Percentiles rank a stretch among this genome's conserved stretches.
phyloP scores from a whole-genome alignment of 1,140 invertebrate genomes.

The Pogonus chalceus region DNA sequence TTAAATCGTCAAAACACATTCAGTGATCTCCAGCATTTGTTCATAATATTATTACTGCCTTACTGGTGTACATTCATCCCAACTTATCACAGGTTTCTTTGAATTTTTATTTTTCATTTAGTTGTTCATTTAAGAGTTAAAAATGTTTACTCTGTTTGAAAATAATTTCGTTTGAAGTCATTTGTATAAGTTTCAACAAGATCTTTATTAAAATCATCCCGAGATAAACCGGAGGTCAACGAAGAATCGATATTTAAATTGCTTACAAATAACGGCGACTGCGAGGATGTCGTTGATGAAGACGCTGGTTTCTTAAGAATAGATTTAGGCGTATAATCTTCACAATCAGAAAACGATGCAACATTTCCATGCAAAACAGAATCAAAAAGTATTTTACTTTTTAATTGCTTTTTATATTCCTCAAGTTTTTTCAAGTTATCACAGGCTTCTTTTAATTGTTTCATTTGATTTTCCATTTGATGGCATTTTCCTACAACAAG shows the following conservation, averaged over 20 bases:
- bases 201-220: neutral
- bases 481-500: constrained; percentile 69
- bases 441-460: constrained; percentile 65
- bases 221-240: neutral
- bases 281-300: constrained; percentile 36
- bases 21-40: no score
- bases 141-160: no score
- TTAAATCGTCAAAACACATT: no score
- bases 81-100: constrained; percentile 18
- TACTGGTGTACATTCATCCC: constrained; percentile 38
- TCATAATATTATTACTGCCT: no score
- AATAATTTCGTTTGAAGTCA: no score
- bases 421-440: constrained; percentile 47
- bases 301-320: constrained; percentile 46
- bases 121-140: constrained; percentile 10
- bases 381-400: constrained; percentile 25
- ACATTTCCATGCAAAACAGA: constrained; percentile 31
- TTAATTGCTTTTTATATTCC: constrained; percentile 2
- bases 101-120: constrained; percentile 9
- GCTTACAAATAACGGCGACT: constrained; percentile 3
- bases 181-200: no score
- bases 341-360: constrained; percentile 13
- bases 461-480: constrained; percentile 60
- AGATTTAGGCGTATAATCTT: constrained; percentile 39
- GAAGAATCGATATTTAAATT: neutral